Evolutionary conservation across 2,113 vertebrate species (phyloP).

Genomic region (Microcebus murinus): DNA sequence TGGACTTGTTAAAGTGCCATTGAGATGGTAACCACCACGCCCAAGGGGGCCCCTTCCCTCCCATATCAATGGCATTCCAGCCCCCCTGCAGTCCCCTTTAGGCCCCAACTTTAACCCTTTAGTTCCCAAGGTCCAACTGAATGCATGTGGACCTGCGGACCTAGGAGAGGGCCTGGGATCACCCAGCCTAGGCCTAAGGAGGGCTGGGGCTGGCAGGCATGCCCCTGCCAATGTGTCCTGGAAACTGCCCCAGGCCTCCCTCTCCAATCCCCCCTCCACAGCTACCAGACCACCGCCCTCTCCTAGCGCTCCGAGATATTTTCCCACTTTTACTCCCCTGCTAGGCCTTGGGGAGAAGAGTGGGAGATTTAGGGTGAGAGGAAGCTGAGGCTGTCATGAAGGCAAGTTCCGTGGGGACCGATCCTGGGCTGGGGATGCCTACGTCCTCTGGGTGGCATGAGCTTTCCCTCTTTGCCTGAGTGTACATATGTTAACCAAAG

Average conservation of each 20-base stretch:
- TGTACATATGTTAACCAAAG: background rate
- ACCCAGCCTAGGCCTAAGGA: background rate
- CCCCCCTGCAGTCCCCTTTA: background rate
- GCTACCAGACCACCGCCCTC: too few species aligned
- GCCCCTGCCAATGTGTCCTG: background rate
- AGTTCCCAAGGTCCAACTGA: background rate
- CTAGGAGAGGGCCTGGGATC: background rate
- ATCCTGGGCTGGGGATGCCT: background rate
- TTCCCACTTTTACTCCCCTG: background rate
- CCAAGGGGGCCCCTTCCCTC: background rate
- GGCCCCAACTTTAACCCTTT: constrained; percentile 58
- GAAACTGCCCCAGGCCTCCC: background rate
- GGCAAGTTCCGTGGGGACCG: background rate
- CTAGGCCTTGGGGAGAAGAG: too few species aligned
- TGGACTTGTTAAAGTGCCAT: background rate
- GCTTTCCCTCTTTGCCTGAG: background rate
- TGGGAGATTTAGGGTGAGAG: background rate
- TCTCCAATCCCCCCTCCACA: too few species aligned
- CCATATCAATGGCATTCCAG: constrained; percentile 24
- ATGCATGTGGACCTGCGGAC: too few species aligned
- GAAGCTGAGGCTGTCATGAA: background rate
- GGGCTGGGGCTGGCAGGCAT: background rate
- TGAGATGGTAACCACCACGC: background rate
- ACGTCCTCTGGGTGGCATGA: background rate
- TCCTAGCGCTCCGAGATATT: background rate